These are phyloP conservation scores for Cyprichromis sp. DNA, from an alignment of 2,113 vertebrate species.

Conservation along the genomic window DNA sequence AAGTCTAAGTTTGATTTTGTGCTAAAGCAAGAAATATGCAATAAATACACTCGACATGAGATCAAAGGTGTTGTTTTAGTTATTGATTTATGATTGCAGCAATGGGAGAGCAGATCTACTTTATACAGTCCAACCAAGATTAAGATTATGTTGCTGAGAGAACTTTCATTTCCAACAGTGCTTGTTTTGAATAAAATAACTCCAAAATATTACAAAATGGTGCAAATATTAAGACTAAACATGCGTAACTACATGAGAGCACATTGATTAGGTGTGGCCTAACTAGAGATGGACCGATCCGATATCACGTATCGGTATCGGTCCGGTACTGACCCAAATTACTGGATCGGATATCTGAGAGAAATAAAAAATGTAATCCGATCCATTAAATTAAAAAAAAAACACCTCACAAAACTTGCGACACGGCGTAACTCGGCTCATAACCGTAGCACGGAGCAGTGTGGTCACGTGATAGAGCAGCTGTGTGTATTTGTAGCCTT, in stretches of 20 bases:
- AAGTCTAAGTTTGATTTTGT: background rate
- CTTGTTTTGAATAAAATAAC: background rate
- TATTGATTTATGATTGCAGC: background rate
- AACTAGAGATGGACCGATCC: background rate
- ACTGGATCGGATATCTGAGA: no score
- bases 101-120: fast-evolving
- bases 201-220: background rate
- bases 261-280: background rate
- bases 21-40: background rate
- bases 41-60: background rate
- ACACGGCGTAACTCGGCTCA: no score
- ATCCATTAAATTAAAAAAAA: no score
- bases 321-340: no score
- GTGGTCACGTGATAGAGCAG: no score
- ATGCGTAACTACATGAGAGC: background rate
- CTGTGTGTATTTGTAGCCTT: no score
- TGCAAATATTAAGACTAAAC: background rate
- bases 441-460: no score
- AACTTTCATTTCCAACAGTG: background rate
- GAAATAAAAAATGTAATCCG: no score
- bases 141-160: background rate
- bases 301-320: no score
- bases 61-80: background rate
- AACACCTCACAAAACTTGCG: no score
- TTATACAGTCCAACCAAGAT: background rate